Evolutionary conservation across 1,140 invertebrate genomes (phyloP).

Genomic region (Dreissena rostriformis): DNA sequence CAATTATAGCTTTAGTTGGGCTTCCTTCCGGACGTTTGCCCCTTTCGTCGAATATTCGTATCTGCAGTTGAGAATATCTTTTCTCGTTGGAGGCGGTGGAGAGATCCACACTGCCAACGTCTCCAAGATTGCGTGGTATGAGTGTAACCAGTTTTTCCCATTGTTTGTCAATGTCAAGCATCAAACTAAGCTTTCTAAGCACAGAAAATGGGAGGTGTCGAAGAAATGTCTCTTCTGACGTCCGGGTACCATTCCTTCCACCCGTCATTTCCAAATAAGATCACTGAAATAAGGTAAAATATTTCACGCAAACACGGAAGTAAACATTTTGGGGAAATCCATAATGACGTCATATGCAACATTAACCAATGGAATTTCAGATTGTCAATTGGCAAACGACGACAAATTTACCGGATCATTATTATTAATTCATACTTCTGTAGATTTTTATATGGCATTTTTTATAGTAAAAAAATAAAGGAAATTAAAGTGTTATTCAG

Average conservation of each 20-base stretch:
- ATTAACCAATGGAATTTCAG: slow-evolving; percentile 3
- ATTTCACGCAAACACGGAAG: slow-evolving; percentile 27
- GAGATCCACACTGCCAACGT: slow-evolving; percentile 14
- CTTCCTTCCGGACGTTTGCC: slow-evolving; percentile 54
- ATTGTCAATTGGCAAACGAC: not conserved
- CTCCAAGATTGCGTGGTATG: slow-evolving; percentile 57
- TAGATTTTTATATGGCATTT: not conserved
- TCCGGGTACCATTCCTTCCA: slow-evolving; percentile 1
- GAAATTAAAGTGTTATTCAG: not conserved
- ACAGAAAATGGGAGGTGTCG: slow-evolving; percentile 61
- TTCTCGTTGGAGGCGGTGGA: slow-evolving; percentile 36
- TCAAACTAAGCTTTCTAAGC: slow-evolving; percentile 45
- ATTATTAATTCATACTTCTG: not conserved
- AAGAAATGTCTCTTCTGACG: slow-evolving; percentile 59
- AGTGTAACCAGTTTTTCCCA: slow-evolving; percentile 62
- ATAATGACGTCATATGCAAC: slow-evolving; percentile 20
- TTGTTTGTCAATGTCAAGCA: slow-evolving; percentile 60
- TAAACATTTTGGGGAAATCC: slow-evolving; percentile 36
- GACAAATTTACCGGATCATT: not conserved
- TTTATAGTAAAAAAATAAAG: not conserved
- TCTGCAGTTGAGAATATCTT: slow-evolving; percentile 53
- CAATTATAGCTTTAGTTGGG: slow-evolving; percentile 57
- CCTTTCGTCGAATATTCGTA: slow-evolving; percentile 54
- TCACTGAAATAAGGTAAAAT: not conserved
- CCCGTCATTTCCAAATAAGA: slow-evolving; percentile 11